Conservation (phyloP, 2,797 vertebrate genomes). For the Sebastes matsubarae region DNA sequence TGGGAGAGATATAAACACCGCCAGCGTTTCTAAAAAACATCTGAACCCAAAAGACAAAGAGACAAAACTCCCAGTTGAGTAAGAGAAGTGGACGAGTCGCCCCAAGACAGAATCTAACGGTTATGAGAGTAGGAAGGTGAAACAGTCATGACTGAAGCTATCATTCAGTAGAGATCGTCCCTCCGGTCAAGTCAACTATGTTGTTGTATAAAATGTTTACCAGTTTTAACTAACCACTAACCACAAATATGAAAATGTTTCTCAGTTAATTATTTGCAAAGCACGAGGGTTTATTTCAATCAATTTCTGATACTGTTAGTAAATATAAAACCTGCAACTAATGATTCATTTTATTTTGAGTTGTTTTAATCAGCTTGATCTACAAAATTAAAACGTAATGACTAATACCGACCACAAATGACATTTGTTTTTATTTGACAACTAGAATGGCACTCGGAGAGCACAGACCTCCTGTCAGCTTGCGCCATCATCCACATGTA, state of each 20-base stretch:
- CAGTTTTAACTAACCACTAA: not conserved
- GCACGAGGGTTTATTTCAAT: no score
- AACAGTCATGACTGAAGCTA: not conserved
- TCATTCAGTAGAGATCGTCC: not conserved
- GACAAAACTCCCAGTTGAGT: not conserved
- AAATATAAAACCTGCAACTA: no score
- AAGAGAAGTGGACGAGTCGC: not conserved
- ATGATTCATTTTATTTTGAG: no score
- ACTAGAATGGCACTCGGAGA: no score
- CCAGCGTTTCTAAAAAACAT: not conserved
- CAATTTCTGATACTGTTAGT: no score
- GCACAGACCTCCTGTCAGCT: no score
- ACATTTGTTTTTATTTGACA: no score
- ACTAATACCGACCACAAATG: no score
- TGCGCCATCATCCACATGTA: no score
- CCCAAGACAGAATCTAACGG: not conserved
- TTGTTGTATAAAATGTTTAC: not conserved
- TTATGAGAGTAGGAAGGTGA: not conserved
- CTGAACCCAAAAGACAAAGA: slow-evolving; percentile 1
- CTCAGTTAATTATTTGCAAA: no score
- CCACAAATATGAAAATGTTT: not conserved
- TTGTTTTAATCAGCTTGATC: no score
- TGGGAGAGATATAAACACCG: slow-evolving; percentile 23
- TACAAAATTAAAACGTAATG: no score
- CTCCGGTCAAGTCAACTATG: not conserved